Conservation (phyloP, 2,797 vertebrate species). For the Spheniscus humboldti region DNA sequence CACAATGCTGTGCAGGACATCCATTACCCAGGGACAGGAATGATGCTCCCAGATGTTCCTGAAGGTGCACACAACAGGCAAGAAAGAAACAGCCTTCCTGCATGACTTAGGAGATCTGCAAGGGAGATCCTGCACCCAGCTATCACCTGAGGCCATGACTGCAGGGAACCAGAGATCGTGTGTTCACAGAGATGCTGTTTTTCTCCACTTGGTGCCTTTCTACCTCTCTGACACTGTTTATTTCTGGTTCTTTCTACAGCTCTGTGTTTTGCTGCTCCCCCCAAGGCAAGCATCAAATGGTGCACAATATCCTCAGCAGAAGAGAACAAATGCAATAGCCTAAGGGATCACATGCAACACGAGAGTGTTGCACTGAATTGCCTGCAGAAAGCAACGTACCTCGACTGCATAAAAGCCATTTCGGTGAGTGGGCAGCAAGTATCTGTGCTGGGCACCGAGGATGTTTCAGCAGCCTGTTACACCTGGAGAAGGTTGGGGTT, state of each 20-base stretch:
- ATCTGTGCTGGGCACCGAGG: background rate
- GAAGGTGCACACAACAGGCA: fast-evolving
- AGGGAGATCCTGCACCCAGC: background rate
- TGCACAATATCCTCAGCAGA: constrained; percentile 70
- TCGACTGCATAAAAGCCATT: constrained; percentile 72
- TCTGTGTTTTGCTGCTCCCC: constrained; percentile 60
- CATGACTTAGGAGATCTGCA: background rate
- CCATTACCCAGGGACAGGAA: background rate
- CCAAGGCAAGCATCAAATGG: constrained; percentile 63
- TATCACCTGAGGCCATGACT: fast-evolving
- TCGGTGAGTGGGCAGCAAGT: constrained; percentile 62
- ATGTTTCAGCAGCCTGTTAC: background rate
- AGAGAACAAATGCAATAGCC: constrained; percentile 61
- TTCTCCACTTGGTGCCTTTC: background rate
- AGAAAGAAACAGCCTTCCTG: background rate
- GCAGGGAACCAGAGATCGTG: background rate
- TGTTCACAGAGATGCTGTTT: background rate
- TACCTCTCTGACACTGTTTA: background rate
- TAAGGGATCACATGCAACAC: constrained; percentile 42
- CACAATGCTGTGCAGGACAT: background rate
- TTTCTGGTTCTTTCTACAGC: constrained; percentile 48
- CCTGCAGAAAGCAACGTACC: constrained; percentile 28
- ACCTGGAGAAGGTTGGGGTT: background rate
- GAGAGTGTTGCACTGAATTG: constrained; percentile 26
- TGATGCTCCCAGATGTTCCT: background rate